phyloP scores from a whole-genome alignment of 2,113 vertebrate species.

The Desmodus rotundus region DNA sequence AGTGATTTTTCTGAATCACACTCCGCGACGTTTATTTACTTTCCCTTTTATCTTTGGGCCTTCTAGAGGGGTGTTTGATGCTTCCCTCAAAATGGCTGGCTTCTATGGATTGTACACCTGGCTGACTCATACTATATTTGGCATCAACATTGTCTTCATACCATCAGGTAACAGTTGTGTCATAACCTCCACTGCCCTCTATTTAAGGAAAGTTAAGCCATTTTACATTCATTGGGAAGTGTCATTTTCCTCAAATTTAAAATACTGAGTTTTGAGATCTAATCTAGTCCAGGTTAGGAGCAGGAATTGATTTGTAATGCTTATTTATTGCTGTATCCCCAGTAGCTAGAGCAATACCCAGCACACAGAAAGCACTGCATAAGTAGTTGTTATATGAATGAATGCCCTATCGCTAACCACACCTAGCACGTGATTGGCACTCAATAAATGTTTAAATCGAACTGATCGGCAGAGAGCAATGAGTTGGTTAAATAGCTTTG shows the following conservation, averaged over 20 bases:
- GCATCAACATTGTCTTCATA: conserved; percentile 99
- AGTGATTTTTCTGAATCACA: conserved; percentile 2
- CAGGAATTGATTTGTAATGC: background rate
- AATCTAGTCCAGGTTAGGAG: background rate
- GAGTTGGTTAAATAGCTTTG: background rate
- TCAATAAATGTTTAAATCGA: background rate
- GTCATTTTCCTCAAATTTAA: background rate
- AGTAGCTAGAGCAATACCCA: background rate
- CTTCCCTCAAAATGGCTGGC: conserved; percentile 98
- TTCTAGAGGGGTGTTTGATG: conserved; percentile 97
- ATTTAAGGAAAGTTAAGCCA: background rate
- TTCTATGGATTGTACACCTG: conserved; percentile 99
- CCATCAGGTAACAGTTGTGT: conserved; percentile 90
- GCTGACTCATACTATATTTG: conserved; percentile 98
- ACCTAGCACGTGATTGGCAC: background rate
- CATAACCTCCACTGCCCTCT: background rate
- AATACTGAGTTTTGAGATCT: background rate
- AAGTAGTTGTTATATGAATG: background rate
- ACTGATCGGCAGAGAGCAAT: background rate
- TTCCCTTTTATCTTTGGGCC: conserved; percentile 62
- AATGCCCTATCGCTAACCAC: background rate
- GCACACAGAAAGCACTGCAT: background rate
- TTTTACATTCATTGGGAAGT: background rate
- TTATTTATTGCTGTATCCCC: background rate
- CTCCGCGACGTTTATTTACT: background rate